Conservation (phyloP, 2,113 vertebrate species). For the Stictonetta naevosa region DNA sequence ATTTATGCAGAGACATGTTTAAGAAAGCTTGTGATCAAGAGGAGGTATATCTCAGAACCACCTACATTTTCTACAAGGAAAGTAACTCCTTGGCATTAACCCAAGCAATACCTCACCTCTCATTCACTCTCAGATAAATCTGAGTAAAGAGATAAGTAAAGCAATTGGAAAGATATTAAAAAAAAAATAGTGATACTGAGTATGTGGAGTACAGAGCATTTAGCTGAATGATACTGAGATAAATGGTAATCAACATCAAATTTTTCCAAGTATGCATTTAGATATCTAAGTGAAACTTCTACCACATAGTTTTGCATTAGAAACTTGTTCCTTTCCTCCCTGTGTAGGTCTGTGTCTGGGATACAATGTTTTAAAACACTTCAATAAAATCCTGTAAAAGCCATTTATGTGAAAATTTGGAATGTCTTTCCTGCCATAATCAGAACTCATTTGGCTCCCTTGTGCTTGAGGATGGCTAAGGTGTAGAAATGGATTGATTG, state of each 20-base stretch:
- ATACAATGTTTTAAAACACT: not conserved
- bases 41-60: not conserved
- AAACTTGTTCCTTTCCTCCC: not conserved
- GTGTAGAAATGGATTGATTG: not conserved
- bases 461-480: not conserved
- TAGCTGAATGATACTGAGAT: not conserved
- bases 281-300: not conserved
- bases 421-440: not conserved
- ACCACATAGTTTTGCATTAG: rapidly evolving
- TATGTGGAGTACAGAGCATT: not conserved
- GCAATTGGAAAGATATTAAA: not conserved
- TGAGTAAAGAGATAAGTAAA: not conserved
- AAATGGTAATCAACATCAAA: not conserved
- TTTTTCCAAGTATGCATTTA: not conserved
- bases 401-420: not conserved
- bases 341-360: not conserved
- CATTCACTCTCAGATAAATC: not conserved
- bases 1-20: not conserved
- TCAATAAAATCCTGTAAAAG: not conserved
- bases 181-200: not conserved
- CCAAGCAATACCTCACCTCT: not conserved
- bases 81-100: not conserved
- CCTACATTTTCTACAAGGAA: not conserved
- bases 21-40: not conserved
- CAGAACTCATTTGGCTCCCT: not conserved